Evolutionary conservation across 2,113 vertebrate genomes (phyloP).

Genomic region (Sceloporus tristichus): DNA sequence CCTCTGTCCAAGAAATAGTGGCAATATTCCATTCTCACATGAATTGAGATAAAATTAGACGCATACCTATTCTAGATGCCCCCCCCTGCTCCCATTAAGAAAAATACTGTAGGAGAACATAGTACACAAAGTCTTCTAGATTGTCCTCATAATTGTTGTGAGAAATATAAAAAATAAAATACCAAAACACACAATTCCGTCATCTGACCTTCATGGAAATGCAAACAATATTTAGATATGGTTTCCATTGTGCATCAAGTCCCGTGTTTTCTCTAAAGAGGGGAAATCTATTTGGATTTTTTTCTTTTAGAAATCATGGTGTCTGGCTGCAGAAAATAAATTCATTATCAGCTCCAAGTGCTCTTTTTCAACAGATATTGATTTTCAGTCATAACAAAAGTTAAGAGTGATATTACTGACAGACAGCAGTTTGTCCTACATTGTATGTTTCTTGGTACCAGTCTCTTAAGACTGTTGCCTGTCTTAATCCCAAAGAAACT

Average conservation of each 20-base stretch:
- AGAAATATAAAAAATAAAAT: not conserved
- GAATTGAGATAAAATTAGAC: not conserved
- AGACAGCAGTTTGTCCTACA: no score
- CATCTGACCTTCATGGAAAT: not conserved
- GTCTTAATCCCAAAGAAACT: no score
- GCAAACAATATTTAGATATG: not conserved
- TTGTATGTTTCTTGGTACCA: no score
- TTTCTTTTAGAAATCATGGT: not conserved
- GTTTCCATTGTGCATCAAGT: no score
- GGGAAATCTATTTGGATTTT: not conserved
- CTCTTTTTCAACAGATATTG: not conserved
- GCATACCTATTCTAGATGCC: not conserved
- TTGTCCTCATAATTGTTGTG: not conserved
- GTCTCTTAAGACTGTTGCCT: not conserved
- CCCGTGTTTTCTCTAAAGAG: not conserved
- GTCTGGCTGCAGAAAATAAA: not conserved
- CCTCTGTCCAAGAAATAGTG: not conserved
- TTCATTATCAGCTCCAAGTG: not conserved
- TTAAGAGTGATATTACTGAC: no score
- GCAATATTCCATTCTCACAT: not conserved
- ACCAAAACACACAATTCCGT: not conserved
- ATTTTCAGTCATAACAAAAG: not conserved
- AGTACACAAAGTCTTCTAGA: not conserved
- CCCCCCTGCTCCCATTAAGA: not conserved
- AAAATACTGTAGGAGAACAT: not conserved